phyloP scores from a whole-genome alignment of 2,113 vertebrate genomes.

The Poeciliopsis retropinna region DNA sequence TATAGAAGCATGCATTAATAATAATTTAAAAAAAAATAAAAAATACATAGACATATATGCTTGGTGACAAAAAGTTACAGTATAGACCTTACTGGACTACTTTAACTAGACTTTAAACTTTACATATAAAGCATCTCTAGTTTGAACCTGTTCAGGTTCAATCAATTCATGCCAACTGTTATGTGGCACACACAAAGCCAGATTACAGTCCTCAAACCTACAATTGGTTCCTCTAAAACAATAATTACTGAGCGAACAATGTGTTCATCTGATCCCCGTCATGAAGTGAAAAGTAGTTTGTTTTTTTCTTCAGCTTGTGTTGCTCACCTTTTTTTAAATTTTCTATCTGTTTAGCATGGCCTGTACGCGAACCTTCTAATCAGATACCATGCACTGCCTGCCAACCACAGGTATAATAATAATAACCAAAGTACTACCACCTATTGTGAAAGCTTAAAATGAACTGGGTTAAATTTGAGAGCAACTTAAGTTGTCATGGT shows the following conservation, averaged over 20 bases:
- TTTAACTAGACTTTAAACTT: too few species aligned
- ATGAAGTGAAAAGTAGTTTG: not conserved
- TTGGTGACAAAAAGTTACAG: not conserved
- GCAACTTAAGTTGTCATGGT: too few species aligned
- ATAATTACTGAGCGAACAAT: slow-evolving; percentile 61
- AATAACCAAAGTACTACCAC: not conserved
- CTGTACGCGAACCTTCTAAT: slow-evolving; percentile 6
- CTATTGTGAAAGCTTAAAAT: not conserved
- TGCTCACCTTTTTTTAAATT: not conserved
- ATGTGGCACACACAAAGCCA: slow-evolving; percentile 5
- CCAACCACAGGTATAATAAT: too few species aligned
- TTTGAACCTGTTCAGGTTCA: slow-evolving; percentile 15
- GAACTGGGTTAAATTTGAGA: not conserved
- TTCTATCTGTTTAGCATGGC: slow-evolving; percentile 12
- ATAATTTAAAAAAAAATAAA: too few species aligned
- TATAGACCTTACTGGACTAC: too few species aligned
- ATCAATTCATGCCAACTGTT: slow-evolving; percentile 24
- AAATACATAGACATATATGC: not conserved
- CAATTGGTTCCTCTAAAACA: slow-evolving; percentile 56
- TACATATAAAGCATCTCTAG: too few species aligned
- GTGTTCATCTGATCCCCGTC: slow-evolving; percentile 25
- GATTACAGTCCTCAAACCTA: slow-evolving; percentile 57
- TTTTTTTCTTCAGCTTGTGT: not conserved
- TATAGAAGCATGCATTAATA: slow-evolving; percentile 15
- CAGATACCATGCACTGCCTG: too few species aligned